Evolutionary conservation across 2,888 invertebrate genomes (phyloP).

Genomic region (Conops quadrifasciatus): DNA sequence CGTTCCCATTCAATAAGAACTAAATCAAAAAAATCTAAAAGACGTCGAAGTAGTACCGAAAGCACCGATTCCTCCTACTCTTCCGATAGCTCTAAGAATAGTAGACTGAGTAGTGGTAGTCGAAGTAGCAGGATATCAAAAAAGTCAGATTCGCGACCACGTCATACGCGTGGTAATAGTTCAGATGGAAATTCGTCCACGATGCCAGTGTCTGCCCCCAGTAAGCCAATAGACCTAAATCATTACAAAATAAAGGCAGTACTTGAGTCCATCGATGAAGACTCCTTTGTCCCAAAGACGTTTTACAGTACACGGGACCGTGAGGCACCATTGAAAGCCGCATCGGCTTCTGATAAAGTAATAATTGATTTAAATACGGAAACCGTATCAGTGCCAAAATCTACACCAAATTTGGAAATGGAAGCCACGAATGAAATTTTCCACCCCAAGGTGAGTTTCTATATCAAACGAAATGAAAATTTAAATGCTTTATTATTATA

Average conservation of each 20-base stretch:
- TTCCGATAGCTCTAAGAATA: slow-evolving; percentile 20
- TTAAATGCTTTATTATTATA: slow-evolving; percentile 37
- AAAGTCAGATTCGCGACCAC: slow-evolving; percentile 51
- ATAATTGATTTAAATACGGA: slow-evolving; percentile 78
- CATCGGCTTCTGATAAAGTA: slow-evolving; percentile 65
- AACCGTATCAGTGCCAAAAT: slow-evolving; percentile 72
- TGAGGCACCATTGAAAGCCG: slow-evolving; percentile 66
- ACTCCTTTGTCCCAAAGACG: slow-evolving; percentile 72
- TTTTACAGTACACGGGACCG: slow-evolving; percentile 69
- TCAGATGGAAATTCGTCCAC: slow-evolving; percentile 51
- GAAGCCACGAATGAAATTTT: slow-evolving; percentile 68
- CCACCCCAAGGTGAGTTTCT: slow-evolving; percentile 72
- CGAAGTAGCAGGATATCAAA: slow-evolving; percentile 49
- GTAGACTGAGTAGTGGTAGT: slow-evolving; percentile 37
- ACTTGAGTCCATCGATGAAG: slow-evolving; percentile 76
- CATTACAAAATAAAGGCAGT: slow-evolving; percentile 63
- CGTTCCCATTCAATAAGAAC: slow-evolving; percentile 53
- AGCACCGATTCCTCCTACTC: slow-evolving; percentile 53
- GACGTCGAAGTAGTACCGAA: slow-evolving; percentile 55
- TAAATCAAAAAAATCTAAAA: slow-evolving; percentile 57
- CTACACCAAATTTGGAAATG: slow-evolving; percentile 56
- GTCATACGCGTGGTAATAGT: slow-evolving; percentile 50
- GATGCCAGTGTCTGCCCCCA: slow-evolving; percentile 26
- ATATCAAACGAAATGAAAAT: background rate
- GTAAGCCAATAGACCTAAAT: slow-evolving; percentile 52